A percentile compares a stretch with the other conserved stretches of the same genome.
Conservation (phyloP, 1,140 invertebrate species). For the Ooceraea biroi region DNA sequence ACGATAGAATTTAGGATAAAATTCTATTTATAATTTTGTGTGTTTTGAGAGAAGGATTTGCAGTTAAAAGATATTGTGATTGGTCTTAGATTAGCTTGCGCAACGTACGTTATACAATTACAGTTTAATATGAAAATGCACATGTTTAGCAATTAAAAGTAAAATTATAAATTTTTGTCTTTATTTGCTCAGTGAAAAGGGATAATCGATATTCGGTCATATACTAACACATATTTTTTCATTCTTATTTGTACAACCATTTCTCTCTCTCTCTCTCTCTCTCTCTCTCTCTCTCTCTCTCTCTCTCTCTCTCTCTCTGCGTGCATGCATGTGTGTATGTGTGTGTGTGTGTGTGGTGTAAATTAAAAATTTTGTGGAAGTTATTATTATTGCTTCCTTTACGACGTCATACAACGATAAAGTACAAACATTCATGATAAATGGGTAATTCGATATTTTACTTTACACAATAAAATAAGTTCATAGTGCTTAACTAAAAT, state of each 20-base stretch:
- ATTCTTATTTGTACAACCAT: constrained; percentile 21
- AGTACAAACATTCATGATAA: constrained; percentile 57
- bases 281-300: background rate
- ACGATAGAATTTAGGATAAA: no score
- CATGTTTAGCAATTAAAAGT: constrained; percentile 22
- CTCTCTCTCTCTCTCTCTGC: background rate
- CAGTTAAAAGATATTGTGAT: background rate
- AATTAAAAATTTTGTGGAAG: constrained; percentile 37
- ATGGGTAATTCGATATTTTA: constrained; percentile 38
- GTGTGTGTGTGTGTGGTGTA: constrained; percentile 9
- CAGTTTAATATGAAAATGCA: background rate
- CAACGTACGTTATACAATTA: background rate
- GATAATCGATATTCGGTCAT: background rate
- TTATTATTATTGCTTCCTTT: constrained; percentile 46
- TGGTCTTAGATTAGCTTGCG: background rate
- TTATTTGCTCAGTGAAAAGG: constrained; percentile 26
- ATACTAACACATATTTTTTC: background rate
- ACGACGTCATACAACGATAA: constrained; percentile 34
- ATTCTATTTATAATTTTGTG: background rate
- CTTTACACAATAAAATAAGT: background rate
- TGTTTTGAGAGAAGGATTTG: no score
- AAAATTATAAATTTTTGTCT: constrained; percentile 7
- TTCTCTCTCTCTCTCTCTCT: background rate
- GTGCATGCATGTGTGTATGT: background rate
- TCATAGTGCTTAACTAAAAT: constrained; percentile 24